Evolutionary conservation across 2,113 vertebrate genomes (phyloP).

Genomic region (Oreotrochilus melanogaster): DNA sequence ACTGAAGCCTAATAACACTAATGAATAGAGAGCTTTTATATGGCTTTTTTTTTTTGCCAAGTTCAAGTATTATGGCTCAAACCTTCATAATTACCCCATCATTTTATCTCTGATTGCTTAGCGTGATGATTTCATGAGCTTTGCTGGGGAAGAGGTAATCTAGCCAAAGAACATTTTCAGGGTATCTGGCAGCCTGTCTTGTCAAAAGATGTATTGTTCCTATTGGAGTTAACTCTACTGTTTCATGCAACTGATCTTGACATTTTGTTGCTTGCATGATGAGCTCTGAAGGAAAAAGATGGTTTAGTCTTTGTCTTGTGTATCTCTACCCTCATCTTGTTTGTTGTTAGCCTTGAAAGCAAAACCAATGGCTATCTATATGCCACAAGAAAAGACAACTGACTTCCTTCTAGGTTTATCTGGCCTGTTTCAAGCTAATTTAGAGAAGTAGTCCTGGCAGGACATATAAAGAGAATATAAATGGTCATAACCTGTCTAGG

Average conservation of each 20-base stretch:
- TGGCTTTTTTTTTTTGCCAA: slow-evolving; percentile 19
- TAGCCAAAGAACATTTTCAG: slow-evolving; percentile 24
- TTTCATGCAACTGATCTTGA: neutral
- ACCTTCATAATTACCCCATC: slow-evolving; percentile 42
- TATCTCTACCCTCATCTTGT: neutral
- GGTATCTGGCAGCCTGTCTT: slow-evolving; percentile 29
- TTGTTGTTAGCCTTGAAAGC: slow-evolving; percentile 15
- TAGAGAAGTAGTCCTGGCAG: slow-evolving; percentile 61
- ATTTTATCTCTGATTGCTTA: slow-evolving; percentile 51
- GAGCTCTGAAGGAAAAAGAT: neutral
- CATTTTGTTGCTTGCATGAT: slow-evolving; percentile 13
- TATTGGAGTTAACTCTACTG: neutral
- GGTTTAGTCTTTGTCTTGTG: slow-evolving; percentile 5
- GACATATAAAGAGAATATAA: slow-evolving; percentile 45
- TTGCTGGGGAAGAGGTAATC: slow-evolving; percentile 40
- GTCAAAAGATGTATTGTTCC: slow-evolving; percentile 29
- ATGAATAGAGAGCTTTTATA: slow-evolving; percentile 46
- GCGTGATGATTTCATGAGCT: slow-evolving; percentile 3
- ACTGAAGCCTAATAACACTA: slow-evolving; percentile 23
- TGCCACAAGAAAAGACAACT: slow-evolving; percentile 38
- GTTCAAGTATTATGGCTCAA: slow-evolving; percentile 31
- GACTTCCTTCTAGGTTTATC: slow-evolving; percentile 13
- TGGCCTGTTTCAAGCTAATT: slow-evolving; percentile 67
- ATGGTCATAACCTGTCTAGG: slow-evolving; percentile 10
- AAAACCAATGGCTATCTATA: neutral